Evolutionary conservation across 2,113 vertebrate genomes (phyloP), one percentile per base, ranked within the genome.

Genomic region (Desmodus rotundus): DNA sequence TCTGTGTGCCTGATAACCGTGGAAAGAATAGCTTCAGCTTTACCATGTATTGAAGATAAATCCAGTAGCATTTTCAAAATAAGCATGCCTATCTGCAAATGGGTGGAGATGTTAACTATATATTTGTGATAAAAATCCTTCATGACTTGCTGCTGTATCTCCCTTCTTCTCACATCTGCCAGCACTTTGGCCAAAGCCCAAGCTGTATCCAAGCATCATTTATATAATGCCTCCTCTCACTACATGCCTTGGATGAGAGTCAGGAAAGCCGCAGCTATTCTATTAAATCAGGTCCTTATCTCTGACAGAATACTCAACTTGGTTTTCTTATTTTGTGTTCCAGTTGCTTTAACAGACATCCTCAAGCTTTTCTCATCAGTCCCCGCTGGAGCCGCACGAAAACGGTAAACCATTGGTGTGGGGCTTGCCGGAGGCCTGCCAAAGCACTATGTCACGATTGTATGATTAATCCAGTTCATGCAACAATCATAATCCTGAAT

Each of bases 251-350:
- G 65, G 15, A n/a, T 82, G 73, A 93, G n/a, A 50, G 56, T 24
- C 38, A 73, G 38, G 26, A 41, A 91, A 65, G 16, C 14, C 22
- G 12, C n/a, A 83, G 22, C 26, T 92, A 89, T 95, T 77, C 83
- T 81, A 47, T 63, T 81, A 91, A 89, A 74, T 95, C 50, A 80
- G 10, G n/a, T 92, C 52, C 58, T 93, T 94, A 36, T 80, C 83
- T 87, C 45, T 92, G 47, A 73, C 52, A 88, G 78, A 96, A 88
- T 65, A 73, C 24, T 92, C 89, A 36, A 81, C 84, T 96, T 38
- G 8, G 7, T 54, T 96, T 95, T 98, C 22, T 52, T 89, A 96
- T 91, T 96, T 93, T 94, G 33, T 56, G 63, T 63, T 96, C 26
- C 52, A 26, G 4, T 91, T 74, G 89, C 52, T 84, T 90, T 82